Percentiles rank a stretch among this genome's conserved stretches.
These are phyloP conservation scores for Cottus gobio DNA, from an alignment of 2,113 vertebrate species.

Conservation along the genomic window DNA sequence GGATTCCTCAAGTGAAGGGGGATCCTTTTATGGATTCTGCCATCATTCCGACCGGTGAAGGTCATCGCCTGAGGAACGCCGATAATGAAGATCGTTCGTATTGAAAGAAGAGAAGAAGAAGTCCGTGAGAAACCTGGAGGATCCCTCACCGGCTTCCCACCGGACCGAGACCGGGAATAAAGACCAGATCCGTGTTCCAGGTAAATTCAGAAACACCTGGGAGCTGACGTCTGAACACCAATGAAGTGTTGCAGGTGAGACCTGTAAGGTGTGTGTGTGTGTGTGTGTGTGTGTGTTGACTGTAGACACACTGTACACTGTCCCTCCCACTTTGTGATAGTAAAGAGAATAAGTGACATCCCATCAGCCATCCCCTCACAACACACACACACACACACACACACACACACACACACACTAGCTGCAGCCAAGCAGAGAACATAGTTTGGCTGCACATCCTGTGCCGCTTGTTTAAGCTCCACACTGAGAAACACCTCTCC, in stretches of 20 bases:
- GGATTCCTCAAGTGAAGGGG: no score
- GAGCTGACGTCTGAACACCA: not conserved
- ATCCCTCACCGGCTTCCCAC: no score
- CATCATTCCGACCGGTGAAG: no score
- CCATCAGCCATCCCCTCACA: constrained; percentile 27
- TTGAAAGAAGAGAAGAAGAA: no score
- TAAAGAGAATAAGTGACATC: constrained; percentile 62
- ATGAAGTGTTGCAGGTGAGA: not conserved
- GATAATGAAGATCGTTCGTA: no score
- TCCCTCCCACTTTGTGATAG: constrained; percentile 35
- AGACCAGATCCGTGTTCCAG: no score
- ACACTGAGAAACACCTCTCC: constrained; percentile 72
- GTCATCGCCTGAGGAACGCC: no score
- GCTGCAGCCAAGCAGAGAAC: constrained; percentile 77
- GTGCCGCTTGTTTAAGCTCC: constrained; percentile 78
- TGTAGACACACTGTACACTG: not conserved
- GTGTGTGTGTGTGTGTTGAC: constrained; percentile 1
- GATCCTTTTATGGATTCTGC: no score
- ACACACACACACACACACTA: constrained; percentile 41
- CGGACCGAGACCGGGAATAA: no score
- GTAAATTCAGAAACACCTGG: no score
- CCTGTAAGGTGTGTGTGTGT: not conserved
- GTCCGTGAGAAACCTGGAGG: no score
- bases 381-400: constrained; percentile 49
- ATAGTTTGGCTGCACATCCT: constrained; percentile 84